Evolutionary conservation across 2,797 vertebrate genomes (phyloP), one percentile per base, ranked within the genome.

Genomic region (Botia almorhae): DNA sequence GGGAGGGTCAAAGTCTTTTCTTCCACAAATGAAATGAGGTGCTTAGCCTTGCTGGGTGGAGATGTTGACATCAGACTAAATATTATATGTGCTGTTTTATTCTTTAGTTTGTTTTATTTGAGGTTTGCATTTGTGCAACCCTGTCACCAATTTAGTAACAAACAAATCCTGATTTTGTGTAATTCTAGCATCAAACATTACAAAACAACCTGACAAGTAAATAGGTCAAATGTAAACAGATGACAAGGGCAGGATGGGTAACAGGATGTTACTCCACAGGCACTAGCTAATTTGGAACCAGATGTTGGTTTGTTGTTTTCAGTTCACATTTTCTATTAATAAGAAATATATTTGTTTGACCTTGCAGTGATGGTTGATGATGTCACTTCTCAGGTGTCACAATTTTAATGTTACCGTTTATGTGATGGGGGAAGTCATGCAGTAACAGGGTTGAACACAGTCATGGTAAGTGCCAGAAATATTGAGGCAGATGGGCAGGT

Each of bases 401-500:
- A 39, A 8, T 39, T 39, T 39, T 39, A 5, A 39, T 6, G 39
- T 39, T 39, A 39, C 39, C 7, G 7, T 43, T 43, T 43, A 5
- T 10, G 39, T 43, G 39, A 43, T 43, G 39, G 4, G 39, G 7
- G 39, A 43, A 10, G 39, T 43, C 39, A 8, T 7, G 39, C 39
- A 8, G 39, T 43, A 43, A 43, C 39, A 43, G 39, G 39, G 39
- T 43, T 43, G 21, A 7, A 8, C 56, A 60, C 21, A 21, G 8
- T 56, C 8, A 56, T 56, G 10, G n/a, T 29, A 61, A 61, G 0
- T 26, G 58, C 60, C 55, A 0, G 50, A 19, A 69, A 70, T 53
- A 74, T 68, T 43, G 36, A 76, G 51, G 33, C 82, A 83, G 77
- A 83, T 83, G 72, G 72, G 13, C 23, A 55, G 48, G 29, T 74